Conservation (phyloP, 2,797 vertebrate genomes). For the Percopsis omiscomaycus region DNA sequence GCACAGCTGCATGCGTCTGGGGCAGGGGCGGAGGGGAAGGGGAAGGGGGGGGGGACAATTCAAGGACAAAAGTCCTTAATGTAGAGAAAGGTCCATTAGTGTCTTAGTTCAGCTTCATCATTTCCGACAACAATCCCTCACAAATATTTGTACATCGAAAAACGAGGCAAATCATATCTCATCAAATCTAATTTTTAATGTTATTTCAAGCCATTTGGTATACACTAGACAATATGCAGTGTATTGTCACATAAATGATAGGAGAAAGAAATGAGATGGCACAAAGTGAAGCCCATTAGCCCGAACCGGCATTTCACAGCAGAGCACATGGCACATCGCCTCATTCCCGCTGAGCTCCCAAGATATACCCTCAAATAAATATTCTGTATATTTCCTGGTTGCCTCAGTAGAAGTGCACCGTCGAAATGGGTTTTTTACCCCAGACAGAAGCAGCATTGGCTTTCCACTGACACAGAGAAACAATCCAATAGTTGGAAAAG, state of each 20-base stretch:
- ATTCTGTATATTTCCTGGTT: slow-evolving; percentile 45
- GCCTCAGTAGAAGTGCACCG: slow-evolving; percentile 60
- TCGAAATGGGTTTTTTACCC: slow-evolving; percentile 61
- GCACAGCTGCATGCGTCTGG: slow-evolving; percentile 66
- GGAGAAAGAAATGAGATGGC: slow-evolving; percentile 30
- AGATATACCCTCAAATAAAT: slow-evolving; percentile 47
- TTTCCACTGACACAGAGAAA: slow-evolving; percentile 58
- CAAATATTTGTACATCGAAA: slow-evolving; percentile 58
- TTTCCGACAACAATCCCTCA: slow-evolving; percentile 53
- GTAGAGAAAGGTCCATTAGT: slow-evolving; percentile 62
- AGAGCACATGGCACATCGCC: slow-evolving; percentile 36
- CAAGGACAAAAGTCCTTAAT: slow-evolving; percentile 74
- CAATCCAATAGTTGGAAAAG: slow-evolving; percentile 60
- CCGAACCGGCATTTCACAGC: slow-evolving; percentile 45
- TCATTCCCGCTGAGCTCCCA: slow-evolving; percentile 33
- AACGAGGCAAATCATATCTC: slow-evolving; percentile 41
- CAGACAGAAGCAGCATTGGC: slow-evolving; percentile 66
- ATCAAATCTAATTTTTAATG: slow-evolving; percentile 30
- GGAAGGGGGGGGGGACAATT: slow-evolving; percentile 43
- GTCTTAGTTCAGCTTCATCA: slow-evolving; percentile 57
- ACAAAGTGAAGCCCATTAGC: slow-evolving; percentile 44
- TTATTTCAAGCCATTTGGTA: slow-evolving; percentile 35
- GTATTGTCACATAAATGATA: not conserved
- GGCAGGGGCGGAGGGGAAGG: slow-evolving; percentile 28
- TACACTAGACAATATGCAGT: slow-evolving; percentile 28